Percentiles rank a stretch among this genome's conserved stretches.
These are phyloP conservation scores for Bimastos eiseni DNA, from an alignment of 2,888 invertebrate species.

Conservation along the genomic window DNA sequence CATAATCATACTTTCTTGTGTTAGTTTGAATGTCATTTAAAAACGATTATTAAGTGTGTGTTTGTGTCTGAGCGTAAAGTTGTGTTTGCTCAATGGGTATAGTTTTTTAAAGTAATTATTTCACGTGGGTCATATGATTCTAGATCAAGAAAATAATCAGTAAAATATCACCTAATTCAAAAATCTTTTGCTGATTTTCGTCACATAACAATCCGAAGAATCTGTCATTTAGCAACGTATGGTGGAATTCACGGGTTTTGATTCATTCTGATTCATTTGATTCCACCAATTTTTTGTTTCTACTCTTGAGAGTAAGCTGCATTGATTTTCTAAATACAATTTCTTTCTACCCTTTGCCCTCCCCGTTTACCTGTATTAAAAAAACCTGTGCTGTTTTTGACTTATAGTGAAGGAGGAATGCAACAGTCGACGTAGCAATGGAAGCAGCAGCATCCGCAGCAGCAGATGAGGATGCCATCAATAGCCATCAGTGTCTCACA, in stretches of 20 bases:
- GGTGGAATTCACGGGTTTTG: not conserved
- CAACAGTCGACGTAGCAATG: conserved; percentile 6
- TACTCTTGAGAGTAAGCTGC: no score
- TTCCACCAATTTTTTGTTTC: no score
- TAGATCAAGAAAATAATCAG: not conserved
- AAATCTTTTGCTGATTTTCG: not conserved
- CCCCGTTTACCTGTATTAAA: not conserved
- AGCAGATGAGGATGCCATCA: not conserved
- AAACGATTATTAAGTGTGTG: no score
- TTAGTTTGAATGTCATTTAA: no score
- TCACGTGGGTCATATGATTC: not conserved
- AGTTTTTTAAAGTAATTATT: not conserved
- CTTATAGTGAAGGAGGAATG: not conserved
- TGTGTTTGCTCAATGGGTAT: no score
- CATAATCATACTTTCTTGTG: no score
- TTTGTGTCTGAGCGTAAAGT: no score
- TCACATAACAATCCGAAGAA: not conserved
- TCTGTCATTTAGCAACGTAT: not conserved
- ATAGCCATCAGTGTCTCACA: not conserved
- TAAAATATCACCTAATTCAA: not conserved
- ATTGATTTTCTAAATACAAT: not conserved
- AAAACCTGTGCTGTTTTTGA: not conserved
- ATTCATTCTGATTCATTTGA: not conserved
- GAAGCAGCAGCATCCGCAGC: not conserved
- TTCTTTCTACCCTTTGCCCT: not conserved